Base-by-base conservation (phyloP, 2,113 vertebrate genomes). In the Colaptes auratus region DNA sequence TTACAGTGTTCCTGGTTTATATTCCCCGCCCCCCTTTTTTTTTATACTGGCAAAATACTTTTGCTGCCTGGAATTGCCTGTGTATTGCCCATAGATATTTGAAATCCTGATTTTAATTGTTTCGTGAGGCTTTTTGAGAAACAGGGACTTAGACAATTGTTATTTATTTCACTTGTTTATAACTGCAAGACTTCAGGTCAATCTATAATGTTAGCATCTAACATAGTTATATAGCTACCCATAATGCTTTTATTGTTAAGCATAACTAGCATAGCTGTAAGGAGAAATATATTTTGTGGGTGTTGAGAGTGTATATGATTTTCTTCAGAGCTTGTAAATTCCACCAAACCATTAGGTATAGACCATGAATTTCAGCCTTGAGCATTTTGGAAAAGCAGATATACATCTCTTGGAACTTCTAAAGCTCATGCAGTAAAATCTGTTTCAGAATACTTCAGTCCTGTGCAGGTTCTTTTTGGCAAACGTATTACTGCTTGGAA, bases 11-110 rank as follows among this genome's bases (percentile, higher is more conserved):
- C 17, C 4, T 42, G 15, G 5, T 64, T 52, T 56, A 7, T 35
- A 30, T 46, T 64, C 6, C 2, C n/a, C 36, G 8, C 36, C 8
- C 36, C 36, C 36, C 36, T 36, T 36, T 17, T 59, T 52, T 25
- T 35, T 33, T 4, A 19, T 72, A 36, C 8, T 0, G 2, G 42
- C 4, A 53, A 74, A 71, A 67, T 50, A 7, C 24, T 3, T 0
- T 33, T 87, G 81, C 23, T 84, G 30, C 35, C 14, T 55, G 14
- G 27, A 63, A 16, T 79, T 61, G 31, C 2, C 8, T 78, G 1
- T 18, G 4, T 61, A 12, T 74, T 21, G 8, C 6, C 18, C 3
- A 1, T 8, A 79, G 30, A 19, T 30, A 14, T 85, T 82, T 42
- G 24, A 78, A 88, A 67, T 71, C 35, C 15, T 63, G 7, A 12